phyloP scores from a whole-genome alignment of 2,888 invertebrate genomes.

The Ethmia dodecea region DNA sequence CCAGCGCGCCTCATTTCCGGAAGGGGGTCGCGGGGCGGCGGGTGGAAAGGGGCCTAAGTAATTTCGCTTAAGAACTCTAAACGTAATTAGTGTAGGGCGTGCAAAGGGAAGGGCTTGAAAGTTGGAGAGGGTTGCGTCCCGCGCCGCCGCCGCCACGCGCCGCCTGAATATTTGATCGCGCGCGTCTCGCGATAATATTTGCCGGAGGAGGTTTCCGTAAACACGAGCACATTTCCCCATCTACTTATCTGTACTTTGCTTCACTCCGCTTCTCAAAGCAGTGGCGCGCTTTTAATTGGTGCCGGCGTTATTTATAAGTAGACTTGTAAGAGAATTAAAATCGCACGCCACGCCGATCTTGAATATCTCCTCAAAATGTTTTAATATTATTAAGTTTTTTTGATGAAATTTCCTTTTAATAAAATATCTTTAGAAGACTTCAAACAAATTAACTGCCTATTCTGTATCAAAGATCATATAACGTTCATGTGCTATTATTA shows the following conservation, averaged over 20 bases:
- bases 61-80: slow-evolving; percentile 83
- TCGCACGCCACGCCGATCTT: slow-evolving; percentile 60
- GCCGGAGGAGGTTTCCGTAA: slow-evolving; percentile 74
- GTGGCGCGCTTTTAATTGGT: slow-evolving; percentile 73
- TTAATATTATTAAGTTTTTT: slow-evolving; percentile 64
- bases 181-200: slow-evolving; percentile 75
- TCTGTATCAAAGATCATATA: slow-evolving; percentile 36
- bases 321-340: slow-evolving; percentile 74
- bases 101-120: slow-evolving; percentile 80
- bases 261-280: slow-evolving; percentile 64
- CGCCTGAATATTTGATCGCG: slow-evolving; percentile 74
- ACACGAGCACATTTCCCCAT: slow-evolving; percentile 69
- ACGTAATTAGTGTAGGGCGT: slow-evolving; percentile 83
- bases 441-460: slow-evolving; percentile 56
- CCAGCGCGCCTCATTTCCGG: slow-evolving; percentile 75
- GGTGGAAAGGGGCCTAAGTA: slow-evolving; percentile 80
- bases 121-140: slow-evolving; percentile 79
- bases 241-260: slow-evolving; percentile 63
- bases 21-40: slow-evolving; percentile 60
- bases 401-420: slow-evolving; percentile 55
- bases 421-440: slow-evolving; percentile 57
- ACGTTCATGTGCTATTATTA: slow-evolving; percentile 32
- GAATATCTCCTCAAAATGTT: slow-evolving; percentile 58
- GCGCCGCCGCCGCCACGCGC: slow-evolving; percentile 51
- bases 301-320: slow-evolving; percentile 66